Base-by-base conservation (phyloP, 2,888 invertebrate genomes). In the Drosophila demipolita region DNA sequence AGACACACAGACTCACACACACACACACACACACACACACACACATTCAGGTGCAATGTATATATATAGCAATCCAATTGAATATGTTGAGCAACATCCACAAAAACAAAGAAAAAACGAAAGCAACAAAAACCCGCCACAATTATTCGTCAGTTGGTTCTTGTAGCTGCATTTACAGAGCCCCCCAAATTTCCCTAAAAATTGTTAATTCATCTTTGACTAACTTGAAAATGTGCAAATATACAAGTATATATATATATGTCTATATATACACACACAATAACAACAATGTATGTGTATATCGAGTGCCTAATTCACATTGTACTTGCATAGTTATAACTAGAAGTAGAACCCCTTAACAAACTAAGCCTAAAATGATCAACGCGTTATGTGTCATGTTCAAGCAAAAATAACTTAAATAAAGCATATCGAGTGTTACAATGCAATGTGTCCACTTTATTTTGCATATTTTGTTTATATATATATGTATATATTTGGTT, bases 311-410 rank as follows among this genome's bases (percentile, higher is more conserved):
- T 75, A 50, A 78, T 75, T 73, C 78, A 79, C 75, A 68, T 75
- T 77, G 80, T 78, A 80, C 80, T 80, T 78, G 81, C 80, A 64
- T 75, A 80, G 80, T 69, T 62, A 38, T 67, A 80, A 80, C 61
- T 80, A 78, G 76, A 66, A 73, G 52, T 78, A 78, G 80, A 64
- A 58, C 59, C 76, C 72, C 66, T 69, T 80, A 77, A 80, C 79
- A 52, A 77, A 79, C 65, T 73, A 77, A 78, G 78, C 78, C 78
- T 48, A 42, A 75, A 79, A 59, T 79, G 76, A 78, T 78, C 80
- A 78, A 79, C 63, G 78, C 76, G 66, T 68, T 80, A 49, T 80
- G 79, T 80, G 78, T 80, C 77, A 66, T 77, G 80, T 80, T 80
- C 70, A 77, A 70, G 12, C 29, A 52, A 57, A 66, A 64, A 58